Evolutionary conservation across 92 coral and sea anemone genomes (phyloP), one percentile per base, ranked within the genome.

Genomic region (Phymanthus crucifer): DNA sequence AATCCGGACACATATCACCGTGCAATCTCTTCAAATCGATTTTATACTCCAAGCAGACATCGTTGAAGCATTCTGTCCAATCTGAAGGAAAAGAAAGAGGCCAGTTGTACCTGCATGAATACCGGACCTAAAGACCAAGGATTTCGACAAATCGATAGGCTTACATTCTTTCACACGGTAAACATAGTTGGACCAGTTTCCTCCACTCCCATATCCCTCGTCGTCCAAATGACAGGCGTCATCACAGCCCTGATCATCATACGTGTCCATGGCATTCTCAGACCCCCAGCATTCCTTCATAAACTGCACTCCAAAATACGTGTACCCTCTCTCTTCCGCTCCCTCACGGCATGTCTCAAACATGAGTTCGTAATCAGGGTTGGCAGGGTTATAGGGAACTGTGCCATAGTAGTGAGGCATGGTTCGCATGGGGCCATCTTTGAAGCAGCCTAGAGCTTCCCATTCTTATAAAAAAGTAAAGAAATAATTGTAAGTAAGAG

Each of bases 201-300:
- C 36, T 16, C 80, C 80, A 54, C 64, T 29, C 1, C 80, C 80
- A 24, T 76, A 76, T 14, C 58, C 34, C 1, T 35, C 48, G 17
- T 16, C 70, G 14, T 67, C 27, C 32, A 24, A 0, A 2, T 17
- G 24, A 34, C 80, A 76, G 48, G 3, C 17, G 14, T 76, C 50
- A 54, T 47, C 70, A 67, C 80, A 76, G 21, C 80, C 80, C 7
- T 76, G 70, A 31, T 32, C 40, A 35, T 76, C 46, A 38, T 76
- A 76, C 13, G 80, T 76, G 24, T 43, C 64, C 38, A 48, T 50
- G 9, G 80, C 80, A 37, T 76, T 57, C 17, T 33, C 6, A 17
- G 80, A 76, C 38, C 88, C 88, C 88, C 88, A 85, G 71, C 88
- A 85, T 23, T 85, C 88, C 21, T 23, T 34, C 64, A 71, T 72